Evolutionary conservation across 2,797 vertebrate genomes (phyloP).

Genomic region (Alcedo atthis): DNA sequence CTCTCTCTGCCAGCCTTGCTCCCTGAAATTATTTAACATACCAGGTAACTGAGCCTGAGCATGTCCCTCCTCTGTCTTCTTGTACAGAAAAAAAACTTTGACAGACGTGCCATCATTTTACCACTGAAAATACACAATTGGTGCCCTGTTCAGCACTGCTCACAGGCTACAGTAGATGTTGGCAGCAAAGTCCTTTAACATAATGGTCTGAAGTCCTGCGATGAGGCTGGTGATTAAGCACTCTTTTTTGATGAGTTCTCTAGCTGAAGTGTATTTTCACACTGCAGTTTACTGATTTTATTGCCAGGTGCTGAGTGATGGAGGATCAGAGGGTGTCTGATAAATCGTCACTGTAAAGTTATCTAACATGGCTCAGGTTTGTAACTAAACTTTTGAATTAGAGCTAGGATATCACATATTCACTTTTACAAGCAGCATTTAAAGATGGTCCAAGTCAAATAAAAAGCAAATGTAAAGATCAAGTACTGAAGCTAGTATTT

Average conservation of each 20-base stretch:
- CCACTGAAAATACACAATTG: not conserved
- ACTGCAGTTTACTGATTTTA: slow-evolving; percentile 4
- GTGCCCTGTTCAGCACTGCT: not conserved
- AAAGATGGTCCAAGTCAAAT: not conserved
- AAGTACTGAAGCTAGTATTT: not conserved
- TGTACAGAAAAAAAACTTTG: not conserved
- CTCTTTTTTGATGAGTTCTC: not conserved
- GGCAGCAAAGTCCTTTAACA: not conserved
- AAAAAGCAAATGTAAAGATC: not conserved
- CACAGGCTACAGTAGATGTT: not conserved
- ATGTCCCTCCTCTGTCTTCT: not conserved
- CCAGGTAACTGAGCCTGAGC: not conserved
- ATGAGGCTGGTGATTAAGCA: not conserved
- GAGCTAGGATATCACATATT: not conserved
- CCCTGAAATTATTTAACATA: not conserved
- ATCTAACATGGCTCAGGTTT: not conserved
- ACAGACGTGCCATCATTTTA: not conserved
- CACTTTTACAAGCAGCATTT: slow-evolving; percentile 4
- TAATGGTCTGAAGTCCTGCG: not conserved
- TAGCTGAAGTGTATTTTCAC: slow-evolving; percentile 26
- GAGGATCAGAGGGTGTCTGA: not conserved
- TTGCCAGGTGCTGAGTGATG: slow-evolving; percentile 20
- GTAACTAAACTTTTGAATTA: not conserved
- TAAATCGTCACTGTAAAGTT: not conserved
- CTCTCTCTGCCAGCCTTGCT: not conserved